These are phyloP conservation scores for Drosophila neoperkinsi DNA, from an alignment of 2,888 invertebrate species.

Conservation along the genomic window DNA sequence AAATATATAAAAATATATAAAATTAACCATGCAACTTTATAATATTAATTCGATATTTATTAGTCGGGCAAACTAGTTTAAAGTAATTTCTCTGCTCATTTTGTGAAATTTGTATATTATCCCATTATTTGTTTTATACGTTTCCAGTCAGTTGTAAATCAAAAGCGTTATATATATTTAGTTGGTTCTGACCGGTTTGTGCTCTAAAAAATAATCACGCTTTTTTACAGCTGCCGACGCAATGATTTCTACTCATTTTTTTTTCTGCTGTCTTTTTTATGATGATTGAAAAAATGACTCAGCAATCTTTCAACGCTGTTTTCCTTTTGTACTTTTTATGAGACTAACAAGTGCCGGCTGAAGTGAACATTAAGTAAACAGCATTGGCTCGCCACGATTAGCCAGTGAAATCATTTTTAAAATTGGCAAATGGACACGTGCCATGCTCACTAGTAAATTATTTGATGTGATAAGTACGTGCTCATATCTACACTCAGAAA, in stretches of 20 bases:
- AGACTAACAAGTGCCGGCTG: conserved; percentile 11
- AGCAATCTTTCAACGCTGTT: conserved; percentile 18
- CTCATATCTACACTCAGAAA: background rate
- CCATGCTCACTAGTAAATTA: conserved; percentile 22
- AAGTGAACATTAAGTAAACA: conserved; percentile 52
- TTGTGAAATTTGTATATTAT: background rate
- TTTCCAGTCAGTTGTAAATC: conserved; percentile 15
- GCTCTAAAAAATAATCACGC: background rate
- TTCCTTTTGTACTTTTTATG: conserved; percentile 23
- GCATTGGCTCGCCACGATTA: conserved; percentile 32
- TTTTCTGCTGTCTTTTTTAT: conserved; percentile 4
- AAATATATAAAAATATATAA: background rate
- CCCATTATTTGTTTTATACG: background rate
- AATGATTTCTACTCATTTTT: background rate
- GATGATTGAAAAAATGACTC: conserved; percentile 23
- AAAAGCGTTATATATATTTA: too few species aligned
- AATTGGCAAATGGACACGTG: conserved; percentile 49
- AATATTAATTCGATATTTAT: too few species aligned
- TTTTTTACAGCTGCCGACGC: conserved; percentile 17
- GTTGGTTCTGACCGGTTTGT: background rate
- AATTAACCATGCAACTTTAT: background rate
- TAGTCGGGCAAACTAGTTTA: background rate
- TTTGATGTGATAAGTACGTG: background rate
- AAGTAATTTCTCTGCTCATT: background rate
- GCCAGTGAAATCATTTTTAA: conserved; percentile 45